Percentiles rank a stretch among this genome's conserved stretches.
Conservation (phyloP, 2,113 vertebrate species). For the Nannospalax galili region DNA sequence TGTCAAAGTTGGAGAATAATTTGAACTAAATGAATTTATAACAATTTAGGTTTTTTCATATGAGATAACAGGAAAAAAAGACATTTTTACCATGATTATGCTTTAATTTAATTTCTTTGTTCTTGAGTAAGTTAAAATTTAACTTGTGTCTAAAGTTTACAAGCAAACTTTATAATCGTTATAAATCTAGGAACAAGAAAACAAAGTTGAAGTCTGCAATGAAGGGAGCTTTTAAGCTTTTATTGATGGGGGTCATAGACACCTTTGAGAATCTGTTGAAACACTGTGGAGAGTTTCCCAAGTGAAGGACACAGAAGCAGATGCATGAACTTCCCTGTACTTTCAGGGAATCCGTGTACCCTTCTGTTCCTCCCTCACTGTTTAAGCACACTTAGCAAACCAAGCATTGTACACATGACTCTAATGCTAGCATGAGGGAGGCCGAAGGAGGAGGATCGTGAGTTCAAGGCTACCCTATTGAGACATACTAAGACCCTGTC, state of each 20-base stretch:
- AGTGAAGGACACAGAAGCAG: neutral
- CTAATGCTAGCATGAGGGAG: neutral
- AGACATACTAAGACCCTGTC: neutral
- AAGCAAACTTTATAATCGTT: constrained; percentile 5
- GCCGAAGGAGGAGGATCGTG: no score
- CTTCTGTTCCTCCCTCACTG: neutral
- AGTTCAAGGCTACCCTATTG: no score
- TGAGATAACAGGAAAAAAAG: neutral
- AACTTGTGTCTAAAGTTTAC: constrained; percentile 23
- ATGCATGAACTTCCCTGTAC: neutral
- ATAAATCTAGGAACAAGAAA: neutral
- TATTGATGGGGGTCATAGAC: neutral
- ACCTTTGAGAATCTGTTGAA: neutral
- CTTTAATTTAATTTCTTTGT: constrained; percentile 28
- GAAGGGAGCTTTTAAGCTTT: neutral
- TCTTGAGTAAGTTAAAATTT: constrained; percentile 40
- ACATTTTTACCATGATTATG: neutral
- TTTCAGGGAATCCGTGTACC: neutral
- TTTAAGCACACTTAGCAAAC: neutral
- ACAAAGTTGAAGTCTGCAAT: neutral
- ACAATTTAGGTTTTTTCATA: neutral
- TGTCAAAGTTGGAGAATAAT: neutral
- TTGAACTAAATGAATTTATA: constrained; percentile 27
- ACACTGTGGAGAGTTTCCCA: neutral
- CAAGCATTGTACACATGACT: neutral